Conservation (phyloP, 2,888 invertebrate genomes). For the Diplazon laetatorius region DNA sequence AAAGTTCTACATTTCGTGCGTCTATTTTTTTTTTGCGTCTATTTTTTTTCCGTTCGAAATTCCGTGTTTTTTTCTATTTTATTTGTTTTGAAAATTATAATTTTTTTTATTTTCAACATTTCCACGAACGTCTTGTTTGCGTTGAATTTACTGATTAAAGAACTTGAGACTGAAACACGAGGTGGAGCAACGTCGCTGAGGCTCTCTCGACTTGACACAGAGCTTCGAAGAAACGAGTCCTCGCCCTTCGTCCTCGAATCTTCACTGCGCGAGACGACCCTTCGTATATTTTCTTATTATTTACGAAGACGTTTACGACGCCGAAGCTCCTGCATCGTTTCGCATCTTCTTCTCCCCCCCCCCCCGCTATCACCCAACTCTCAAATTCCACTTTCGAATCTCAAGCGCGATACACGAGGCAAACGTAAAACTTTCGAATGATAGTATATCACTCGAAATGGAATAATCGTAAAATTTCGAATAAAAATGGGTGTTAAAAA, state of each 20-base stretch:
- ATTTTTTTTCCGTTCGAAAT: constrained; percentile 12
- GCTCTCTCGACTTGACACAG: constrained; percentile 9
- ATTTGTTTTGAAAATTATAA: neutral
- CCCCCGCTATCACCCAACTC: too few species aligned
- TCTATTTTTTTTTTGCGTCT: neutral
- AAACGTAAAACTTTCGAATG: constrained; percentile 25
- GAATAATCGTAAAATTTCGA: constrained; percentile 13
- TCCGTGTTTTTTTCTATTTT: constrained; percentile 9
- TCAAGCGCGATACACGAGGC: neutral
- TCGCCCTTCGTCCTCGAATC: constrained; percentile 15
- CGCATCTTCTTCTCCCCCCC: too few species aligned
- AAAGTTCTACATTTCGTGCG: neutral
- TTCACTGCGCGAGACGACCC: constrained; percentile 13
- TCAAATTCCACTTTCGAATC: too few species aligned
- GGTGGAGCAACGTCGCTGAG: constrained; percentile 9
- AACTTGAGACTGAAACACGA: constrained; percentile 23
- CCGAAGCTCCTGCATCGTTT: neutral
- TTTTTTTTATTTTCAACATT: neutral
- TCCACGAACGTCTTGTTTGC: constrained; percentile 42
- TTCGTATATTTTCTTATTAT: constrained; percentile 49
- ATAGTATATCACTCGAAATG: constrained; percentile 30
- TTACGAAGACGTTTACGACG: constrained; percentile 47
- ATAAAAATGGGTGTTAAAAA: neutral
- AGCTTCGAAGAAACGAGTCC: constrained; percentile 39
- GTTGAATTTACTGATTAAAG: constrained; percentile 66